Evolutionary conservation across 2,797 vertebrate species (phyloP).

Genomic region (Gymnoscopelus microlampas): DNA sequence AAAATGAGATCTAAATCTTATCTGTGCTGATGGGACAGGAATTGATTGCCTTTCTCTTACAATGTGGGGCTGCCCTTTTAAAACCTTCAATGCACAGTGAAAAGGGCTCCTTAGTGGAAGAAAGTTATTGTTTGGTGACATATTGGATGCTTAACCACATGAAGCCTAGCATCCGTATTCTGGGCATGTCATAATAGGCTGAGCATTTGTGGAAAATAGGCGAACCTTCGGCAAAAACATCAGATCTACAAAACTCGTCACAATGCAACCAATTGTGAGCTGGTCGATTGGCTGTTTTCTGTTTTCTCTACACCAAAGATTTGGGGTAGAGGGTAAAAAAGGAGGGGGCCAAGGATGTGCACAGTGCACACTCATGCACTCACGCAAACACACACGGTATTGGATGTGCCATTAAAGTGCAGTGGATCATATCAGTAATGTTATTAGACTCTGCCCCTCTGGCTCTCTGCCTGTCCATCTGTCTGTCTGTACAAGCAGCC

Average conservation of each 20-base stretch:
- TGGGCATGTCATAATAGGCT: too few relatives aligned
- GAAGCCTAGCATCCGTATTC: too few relatives aligned
- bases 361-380: neutral
- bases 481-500: constrained; percentile 9
- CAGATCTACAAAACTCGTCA: too few relatives aligned
- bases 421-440: constrained; percentile 41
- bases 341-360: neutral
- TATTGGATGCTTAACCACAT: constrained; percentile 47
- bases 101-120: constrained; percentile 49
- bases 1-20: constrained; percentile 55
- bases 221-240: too few relatives aligned
- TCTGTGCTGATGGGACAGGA: constrained; percentile 45
- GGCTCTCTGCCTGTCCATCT: constrained; percentile 25
- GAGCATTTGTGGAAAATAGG: too few relatives aligned
- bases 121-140: constrained; percentile 68
- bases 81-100: constrained; percentile 60
- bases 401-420: constrained; percentile 35
- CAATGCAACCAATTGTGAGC: too few relatives aligned
- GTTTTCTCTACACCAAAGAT: too few relatives aligned
- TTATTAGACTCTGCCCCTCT: constrained; percentile 22
- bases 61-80: constrained; percentile 67
- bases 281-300: too few relatives aligned
- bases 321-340: too few relatives aligned
- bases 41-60: constrained; percentile 64
- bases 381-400: constrained; percentile 1